These are phyloP conservation scores for Drosophila lowei DNA, from an alignment of 1,140 invertebrate species.

Conservation along the genomic window DNA sequence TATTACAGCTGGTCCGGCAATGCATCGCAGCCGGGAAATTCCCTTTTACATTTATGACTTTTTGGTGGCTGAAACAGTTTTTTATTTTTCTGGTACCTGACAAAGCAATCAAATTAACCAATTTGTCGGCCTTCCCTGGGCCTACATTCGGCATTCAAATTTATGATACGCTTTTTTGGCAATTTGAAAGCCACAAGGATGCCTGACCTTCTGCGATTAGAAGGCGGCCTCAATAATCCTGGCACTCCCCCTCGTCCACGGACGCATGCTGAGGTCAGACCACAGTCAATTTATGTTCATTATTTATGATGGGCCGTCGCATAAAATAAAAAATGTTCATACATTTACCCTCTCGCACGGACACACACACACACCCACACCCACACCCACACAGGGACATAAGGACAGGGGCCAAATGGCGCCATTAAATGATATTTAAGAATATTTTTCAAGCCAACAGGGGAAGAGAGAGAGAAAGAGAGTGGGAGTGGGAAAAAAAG, in stretches of 20 bases:
- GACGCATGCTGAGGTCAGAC: constrained; percentile 33
- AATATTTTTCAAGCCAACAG: constrained; percentile 46
- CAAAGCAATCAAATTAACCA: constrained; percentile 61
- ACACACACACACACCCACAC: constrained; percentile 5
- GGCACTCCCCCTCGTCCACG: background rate
- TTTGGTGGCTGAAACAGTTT: constrained; percentile 5
- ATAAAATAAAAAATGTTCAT: constrained; percentile 57
- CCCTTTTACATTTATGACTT: constrained; percentile 19
- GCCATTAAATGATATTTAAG: constrained; percentile 50
- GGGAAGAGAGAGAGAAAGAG: background rate
- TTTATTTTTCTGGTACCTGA: constrained; percentile 27
- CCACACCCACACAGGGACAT: background rate
- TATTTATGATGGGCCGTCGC: constrained; percentile 53
- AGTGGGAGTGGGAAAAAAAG: too few species aligned
- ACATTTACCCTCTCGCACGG: constrained; percentile 13
- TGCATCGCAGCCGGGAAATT: background rate
- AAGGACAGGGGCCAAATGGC: constrained; percentile 26
- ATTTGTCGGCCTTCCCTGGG: constrained; percentile 27
- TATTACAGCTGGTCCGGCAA: too few species aligned
- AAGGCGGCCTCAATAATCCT: constrained; percentile 32
- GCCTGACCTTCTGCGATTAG: constrained; percentile 47
- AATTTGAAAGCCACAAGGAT: constrained; percentile 22
- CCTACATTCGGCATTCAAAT: constrained; percentile 47
- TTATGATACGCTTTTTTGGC: constrained; percentile 40
- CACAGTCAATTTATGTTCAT: constrained; percentile 58